Base-by-base conservation (phyloP, 2,797 vertebrate genomes). In the Squalus acanthias region DNA sequence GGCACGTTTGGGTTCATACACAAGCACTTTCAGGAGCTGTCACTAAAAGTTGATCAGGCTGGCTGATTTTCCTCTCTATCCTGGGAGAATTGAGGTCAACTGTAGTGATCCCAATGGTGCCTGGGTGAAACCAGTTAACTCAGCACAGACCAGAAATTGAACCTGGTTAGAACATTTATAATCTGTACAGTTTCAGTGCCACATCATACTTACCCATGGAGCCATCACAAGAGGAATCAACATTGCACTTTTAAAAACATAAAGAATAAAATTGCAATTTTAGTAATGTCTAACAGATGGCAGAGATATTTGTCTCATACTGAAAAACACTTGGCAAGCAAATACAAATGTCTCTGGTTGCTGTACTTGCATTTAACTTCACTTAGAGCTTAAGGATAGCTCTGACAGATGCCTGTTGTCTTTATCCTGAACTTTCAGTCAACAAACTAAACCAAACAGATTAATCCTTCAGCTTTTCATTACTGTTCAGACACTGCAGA, bases 231-330 rank as follows among this genome's bases (percentile, higher is more conserved):
- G n/a, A 60, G 22, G 82, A 95, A 70, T 72, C 60, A 96, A 39
- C n/a, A 96, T 50, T 60, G 15, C n/a, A 88, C 6, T 93, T 67
- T 72, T 74, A 39, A 94, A 95, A 95, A 24, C 94, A 74, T 46
- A 76, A 95, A 65, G 94, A 76, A 76, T 95, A 76, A 57, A n/a
- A 72, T 76, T 17, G 67, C 29, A 53, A n/a, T 74, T 72, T 95
- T 95, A 33, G 50, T 95, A 95, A 95, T 95, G 70, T 33, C 94
- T 76, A 76, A 95, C 94, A 95, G 46, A 95, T 95, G 94, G 70
- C 20, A 76, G 50, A 95, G 70, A 24, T 95, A 95, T 95, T 76
- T 74, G 69, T 76, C 94, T 95, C 94, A 53, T 26, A 95, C 50
- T 60, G 29, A 95, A 95, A 95, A 60, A 74, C 53, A 95, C 33